These are phyloP conservation scores for Pavo muticus DNA, from an alignment of 2,113 vertebrate species.

Conservation along the genomic window DNA sequence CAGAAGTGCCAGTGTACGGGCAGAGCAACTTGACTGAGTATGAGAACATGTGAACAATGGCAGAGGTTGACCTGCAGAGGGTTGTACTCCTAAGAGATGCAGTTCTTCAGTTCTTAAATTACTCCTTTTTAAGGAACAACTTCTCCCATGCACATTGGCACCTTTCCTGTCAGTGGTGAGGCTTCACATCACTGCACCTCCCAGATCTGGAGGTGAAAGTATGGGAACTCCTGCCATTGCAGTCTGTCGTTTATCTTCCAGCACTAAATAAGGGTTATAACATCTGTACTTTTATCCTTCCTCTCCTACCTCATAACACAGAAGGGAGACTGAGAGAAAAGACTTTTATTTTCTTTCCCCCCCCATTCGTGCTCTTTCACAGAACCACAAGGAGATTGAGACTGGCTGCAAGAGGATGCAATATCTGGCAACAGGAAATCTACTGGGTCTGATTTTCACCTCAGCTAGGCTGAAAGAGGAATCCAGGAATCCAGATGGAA, in stretches of 20 bases:
- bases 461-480: constrained; percentile 40
- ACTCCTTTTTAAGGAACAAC: constrained; percentile 47
- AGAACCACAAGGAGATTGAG: constrained; percentile 28
- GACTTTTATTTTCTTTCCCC: background rate
- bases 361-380: background rate
- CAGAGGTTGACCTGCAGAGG: background rate
- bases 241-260: constrained; percentile 62
- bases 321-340: constrained; percentile 2
- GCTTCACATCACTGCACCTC: constrained; percentile 34
- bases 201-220: constrained; percentile 54
- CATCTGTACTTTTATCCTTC: constrained; percentile 61
- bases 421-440: constrained; percentile 42
- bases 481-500: constrained; percentile 38
- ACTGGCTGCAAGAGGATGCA: constrained; percentile 1
- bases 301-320: constrained; percentile 16
- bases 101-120: constrained; percentile 1
- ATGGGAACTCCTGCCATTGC: constrained; percentile 41
- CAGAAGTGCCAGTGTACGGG: background rate
- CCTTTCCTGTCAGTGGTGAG: constrained; percentile 38
- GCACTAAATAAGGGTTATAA: constrained; percentile 61
- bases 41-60: background rate
- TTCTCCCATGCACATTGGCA: constrained; percentile 45
- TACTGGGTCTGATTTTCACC: constrained; percentile 45
- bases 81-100: background rate
- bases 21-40: background rate